Percentiles rank a stretch among this genome's conserved stretches.
These are phyloP conservation scores for Scaptomyza tumidula DNA, from an alignment of 2,888 invertebrate genomes.

Conservation along the genomic window DNA sequence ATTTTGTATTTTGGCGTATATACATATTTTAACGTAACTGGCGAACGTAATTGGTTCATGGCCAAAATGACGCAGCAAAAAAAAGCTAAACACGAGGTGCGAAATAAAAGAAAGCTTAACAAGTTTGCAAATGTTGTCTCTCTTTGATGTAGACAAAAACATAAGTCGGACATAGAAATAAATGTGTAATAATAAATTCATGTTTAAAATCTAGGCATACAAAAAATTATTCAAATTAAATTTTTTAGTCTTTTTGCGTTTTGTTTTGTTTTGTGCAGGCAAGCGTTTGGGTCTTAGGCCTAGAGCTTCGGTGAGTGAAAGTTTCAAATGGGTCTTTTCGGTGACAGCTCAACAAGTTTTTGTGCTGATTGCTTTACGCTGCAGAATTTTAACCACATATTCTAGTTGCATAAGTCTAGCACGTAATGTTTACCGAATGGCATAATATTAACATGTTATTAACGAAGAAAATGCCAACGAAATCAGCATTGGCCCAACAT, in stretches of 20 bases:
- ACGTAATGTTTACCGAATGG: conserved; percentile 20
- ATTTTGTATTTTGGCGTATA: conserved; percentile 7
- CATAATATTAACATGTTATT: conserved; percentile 32
- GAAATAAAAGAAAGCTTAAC: conserved; percentile 62
- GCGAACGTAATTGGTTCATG: conserved; percentile 55
- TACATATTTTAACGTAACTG: conserved; percentile 35
- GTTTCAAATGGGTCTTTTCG: conserved; percentile 7
- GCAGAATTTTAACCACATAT: not conserved
- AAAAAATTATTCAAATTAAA: conserved; percentile 5
- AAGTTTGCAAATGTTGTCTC: conserved; percentile 22
- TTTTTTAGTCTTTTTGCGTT: conserved; percentile 1
- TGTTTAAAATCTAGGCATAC: conserved; percentile 16
- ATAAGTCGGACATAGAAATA: conserved; percentile 2
- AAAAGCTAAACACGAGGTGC: conserved; percentile 14
- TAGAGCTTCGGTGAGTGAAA: conserved; percentile 33
- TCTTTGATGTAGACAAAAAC: conserved; percentile 20
- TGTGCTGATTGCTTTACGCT: not conserved
- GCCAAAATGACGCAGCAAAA: conserved; percentile 35
- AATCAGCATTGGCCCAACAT: conserved; percentile 10
- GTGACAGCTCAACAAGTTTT: not conserved
- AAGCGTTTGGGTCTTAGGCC: conserved; percentile 25
- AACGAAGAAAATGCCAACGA: conserved; percentile 3
- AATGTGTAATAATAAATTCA: conserved; percentile 17
- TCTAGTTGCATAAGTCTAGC: conserved; percentile 20
- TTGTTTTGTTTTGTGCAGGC: not conserved